Conservation (phyloP, 2,888 invertebrate genomes). For the Mythimna vitellina region DNA sequence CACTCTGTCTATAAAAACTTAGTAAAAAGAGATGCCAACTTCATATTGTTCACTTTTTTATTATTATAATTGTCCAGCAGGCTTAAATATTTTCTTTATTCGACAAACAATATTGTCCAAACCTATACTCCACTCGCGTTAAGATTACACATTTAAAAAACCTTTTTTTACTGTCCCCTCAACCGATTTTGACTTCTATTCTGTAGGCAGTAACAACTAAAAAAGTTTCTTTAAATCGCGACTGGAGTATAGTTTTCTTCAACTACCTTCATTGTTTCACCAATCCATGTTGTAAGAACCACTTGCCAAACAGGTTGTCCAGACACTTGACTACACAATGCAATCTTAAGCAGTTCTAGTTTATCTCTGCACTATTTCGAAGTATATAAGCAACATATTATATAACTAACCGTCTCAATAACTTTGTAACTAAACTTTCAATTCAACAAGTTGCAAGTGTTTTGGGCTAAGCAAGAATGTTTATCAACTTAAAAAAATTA, state of each 20-base stretch:
- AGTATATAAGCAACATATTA: constrained; percentile 48
- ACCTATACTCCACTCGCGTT: too few species aligned
- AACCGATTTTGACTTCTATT: too few species aligned
- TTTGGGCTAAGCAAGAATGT: constrained; percentile 50
- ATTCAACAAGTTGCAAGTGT: constrained; percentile 50
- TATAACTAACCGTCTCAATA: constrained; percentile 33
- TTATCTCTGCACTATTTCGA: constrained; percentile 61
- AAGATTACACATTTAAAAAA: too few species aligned
- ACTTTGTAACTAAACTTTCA: constrained; percentile 43
- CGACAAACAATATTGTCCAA: too few species aligned
- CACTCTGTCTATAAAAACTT: background rate
- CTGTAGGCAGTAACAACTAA: too few species aligned
- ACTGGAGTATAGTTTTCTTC: background rate
- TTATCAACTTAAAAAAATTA: constrained; percentile 60
- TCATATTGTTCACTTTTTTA: background rate
- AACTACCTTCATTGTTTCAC: background rate
- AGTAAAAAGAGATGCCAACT: background rate
- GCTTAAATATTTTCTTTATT: background rate
- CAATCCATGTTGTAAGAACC: background rate
- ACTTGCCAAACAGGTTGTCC: constrained; percentile 2
- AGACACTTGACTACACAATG: background rate
- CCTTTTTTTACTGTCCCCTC: too few species aligned
- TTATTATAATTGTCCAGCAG: background rate
- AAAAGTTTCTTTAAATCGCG: too few species aligned
- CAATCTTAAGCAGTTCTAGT: background rate